Evolutionary conservation across 2,113 vertebrate genomes (phyloP).

Genomic region (Chiloscyllium plagiosum): DNA sequence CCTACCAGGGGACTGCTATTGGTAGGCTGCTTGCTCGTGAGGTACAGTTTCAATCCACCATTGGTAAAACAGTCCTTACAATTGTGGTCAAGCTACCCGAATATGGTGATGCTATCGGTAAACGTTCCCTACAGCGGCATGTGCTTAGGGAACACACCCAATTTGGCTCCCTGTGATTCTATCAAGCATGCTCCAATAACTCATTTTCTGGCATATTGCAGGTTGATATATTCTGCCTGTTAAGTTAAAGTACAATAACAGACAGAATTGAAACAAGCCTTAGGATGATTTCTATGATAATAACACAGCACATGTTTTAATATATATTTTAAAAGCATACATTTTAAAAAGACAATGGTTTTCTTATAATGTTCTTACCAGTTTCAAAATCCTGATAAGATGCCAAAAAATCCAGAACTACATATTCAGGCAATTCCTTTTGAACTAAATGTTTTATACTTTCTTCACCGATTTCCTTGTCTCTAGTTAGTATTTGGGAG

Average conservation of each 20-base stretch:
- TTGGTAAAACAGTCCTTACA: too few species aligned
- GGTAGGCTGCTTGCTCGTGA: too few species aligned
- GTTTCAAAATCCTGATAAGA: slow-evolving; percentile 57
- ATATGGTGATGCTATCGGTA: neutral
- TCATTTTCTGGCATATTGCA: neutral
- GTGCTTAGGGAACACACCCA: neutral
- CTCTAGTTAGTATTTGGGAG: slow-evolving; percentile 54
- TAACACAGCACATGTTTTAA: neutral
- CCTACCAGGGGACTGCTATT: too few species aligned
- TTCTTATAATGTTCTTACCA: slow-evolving; percentile 49
- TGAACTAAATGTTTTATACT: slow-evolving; percentile 44
- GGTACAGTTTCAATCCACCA: too few species aligned
- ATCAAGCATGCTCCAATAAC: too few species aligned
- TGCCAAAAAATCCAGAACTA: slow-evolving; percentile 60
- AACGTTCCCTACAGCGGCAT: neutral
- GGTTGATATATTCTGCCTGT: too few species aligned
- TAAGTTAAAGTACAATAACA: too few species aligned
- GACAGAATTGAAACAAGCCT: too few species aligned
- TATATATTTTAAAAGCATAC: too few species aligned
- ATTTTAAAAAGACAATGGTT: neutral
- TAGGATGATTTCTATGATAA: neutral
- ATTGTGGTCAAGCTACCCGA: neutral
- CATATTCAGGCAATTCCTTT: slow-evolving; percentile 62
- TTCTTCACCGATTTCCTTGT: slow-evolving; percentile 45
- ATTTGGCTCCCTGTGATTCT: neutral